Evolutionary conservation across 2,797 vertebrate species (phyloP), one percentile per base, ranked within the genome.

Genomic region (Nyctalus aviator): DNA sequence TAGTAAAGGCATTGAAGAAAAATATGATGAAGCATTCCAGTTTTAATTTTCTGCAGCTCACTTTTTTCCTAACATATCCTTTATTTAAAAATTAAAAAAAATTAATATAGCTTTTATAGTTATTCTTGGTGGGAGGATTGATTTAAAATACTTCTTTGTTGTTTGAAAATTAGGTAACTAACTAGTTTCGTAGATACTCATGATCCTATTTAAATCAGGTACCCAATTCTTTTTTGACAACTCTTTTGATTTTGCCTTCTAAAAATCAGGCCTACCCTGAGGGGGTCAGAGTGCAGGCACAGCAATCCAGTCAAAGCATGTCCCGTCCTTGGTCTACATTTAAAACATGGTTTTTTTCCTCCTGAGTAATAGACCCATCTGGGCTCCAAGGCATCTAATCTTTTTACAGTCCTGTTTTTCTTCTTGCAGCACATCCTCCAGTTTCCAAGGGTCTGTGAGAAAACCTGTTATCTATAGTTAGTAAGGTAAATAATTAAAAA

Each of bases 221-320:
- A n/a, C 18, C 1, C 44, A 57, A 17, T 85, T 76, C 5, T 66
- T 84, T 92, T 91, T 69, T 75, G 44, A 71, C 44, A 64, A n/a
- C 50, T 88, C 57, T 92, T 78, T 92, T 84, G 71, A 90, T 69
- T 95, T 90, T 92, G 25, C 18, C 50, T 92, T 94, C 73, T 93
- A 93, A 78, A 84, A 57, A 83, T 75, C 32, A 91, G 37, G 37
- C 37, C 37, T 41, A 41, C 37, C 37, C 37, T 41, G 37, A 41
- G 37, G 37, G 37, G 37, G 37, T 41, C 37, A 41, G 37, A 41
- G 37, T 41, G 6, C 37, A 41, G 37, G 37, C 37, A 41, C 37
- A 41, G 37, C 37, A 41, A 41, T 41, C 37, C 6, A 41, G 37
- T 41, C 37, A 41, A 41, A 41, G 37, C 37, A 41, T 41, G 37